Evolutionary conservation across 2,888 invertebrate genomes (phyloP).

Genomic region (Eustalomyia histrio): DNA sequence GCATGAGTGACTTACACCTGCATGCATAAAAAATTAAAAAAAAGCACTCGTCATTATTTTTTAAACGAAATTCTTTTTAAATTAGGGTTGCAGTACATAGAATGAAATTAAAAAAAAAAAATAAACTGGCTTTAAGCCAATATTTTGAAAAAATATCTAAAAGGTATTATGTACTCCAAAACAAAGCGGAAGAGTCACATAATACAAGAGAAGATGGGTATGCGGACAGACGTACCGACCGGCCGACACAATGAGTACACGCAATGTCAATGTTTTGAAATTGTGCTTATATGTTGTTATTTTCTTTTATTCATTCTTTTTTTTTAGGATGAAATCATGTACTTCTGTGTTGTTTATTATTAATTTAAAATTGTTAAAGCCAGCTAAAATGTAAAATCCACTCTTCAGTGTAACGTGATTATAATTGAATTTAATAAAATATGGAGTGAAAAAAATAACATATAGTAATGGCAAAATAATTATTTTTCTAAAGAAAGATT

Average conservation of each 20-base stretch:
- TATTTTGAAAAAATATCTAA: not conserved
- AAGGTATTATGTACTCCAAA: not conserved
- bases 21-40: slow-evolving; percentile 30
- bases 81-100: slow-evolving; percentile 32
- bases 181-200: slow-evolving; percentile 40
- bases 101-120: not conserved
- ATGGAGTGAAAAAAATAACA: not conserved
- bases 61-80: slow-evolving; percentile 35
- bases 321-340: slow-evolving; percentile 3
- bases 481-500: slow-evolving; percentile 47
- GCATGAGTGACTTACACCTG: slow-evolving; percentile 63
- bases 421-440: slow-evolving; percentile 12
- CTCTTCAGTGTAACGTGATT: slow-evolving; percentile 36
- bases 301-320: slow-evolving; percentile 18
- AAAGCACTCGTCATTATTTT: slow-evolving; percentile 32
- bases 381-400: not conserved
- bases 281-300: slow-evolving; percentile 40
- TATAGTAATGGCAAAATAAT: slow-evolving; percentile 51
- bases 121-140: slow-evolving; percentile 50
- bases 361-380: too few relatives aligned
- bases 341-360: slow-evolving; percentile 16
- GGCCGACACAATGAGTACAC: slow-evolving; percentile 33
- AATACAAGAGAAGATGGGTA: slow-evolving; percentile 6
- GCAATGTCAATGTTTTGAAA: slow-evolving; percentile 51
- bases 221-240: not conserved